These are phyloP conservation scores for Tangara arthus DNA, from an alignment of 2,797 vertebrate genomes.

Conservation along the genomic window DNA sequence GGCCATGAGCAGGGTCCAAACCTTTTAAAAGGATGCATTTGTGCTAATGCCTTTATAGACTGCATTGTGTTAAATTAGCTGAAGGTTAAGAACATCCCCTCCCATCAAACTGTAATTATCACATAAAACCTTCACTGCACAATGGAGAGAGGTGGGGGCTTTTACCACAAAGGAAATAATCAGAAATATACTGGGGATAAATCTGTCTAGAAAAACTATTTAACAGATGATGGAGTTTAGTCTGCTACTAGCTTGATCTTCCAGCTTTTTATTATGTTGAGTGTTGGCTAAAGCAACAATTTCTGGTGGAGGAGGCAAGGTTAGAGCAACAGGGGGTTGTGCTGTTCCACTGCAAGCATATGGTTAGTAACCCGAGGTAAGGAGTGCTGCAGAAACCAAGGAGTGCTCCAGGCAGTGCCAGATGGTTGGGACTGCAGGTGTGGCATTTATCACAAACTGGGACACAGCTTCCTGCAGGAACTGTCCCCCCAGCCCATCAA, in stretches of 20 bases:
- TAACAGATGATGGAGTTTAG: slow-evolving; percentile 39
- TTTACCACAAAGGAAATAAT: slow-evolving; percentile 21
- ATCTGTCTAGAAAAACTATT: slow-evolving; percentile 14
- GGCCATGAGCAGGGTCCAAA: background rate
- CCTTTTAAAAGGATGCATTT: background rate
- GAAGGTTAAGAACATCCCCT: slow-evolving; percentile 30
- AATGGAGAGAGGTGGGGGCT: background rate
- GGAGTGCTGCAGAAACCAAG: background rate
- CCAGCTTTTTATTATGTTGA: background rate
- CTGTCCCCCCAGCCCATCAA: background rate
- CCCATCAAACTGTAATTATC: slow-evolving; percentile 31
- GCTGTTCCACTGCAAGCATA: slow-evolving; percentile 22
- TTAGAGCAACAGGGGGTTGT: slow-evolving; percentile 1
- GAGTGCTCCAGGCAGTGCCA: background rate
- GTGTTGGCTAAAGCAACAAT: slow-evolving; percentile 29
- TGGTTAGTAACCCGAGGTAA: slow-evolving; percentile 48
- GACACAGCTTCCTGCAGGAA: background rate
- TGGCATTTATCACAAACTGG: background rate
- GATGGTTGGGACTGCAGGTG: background rate
- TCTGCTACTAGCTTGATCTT: slow-evolving; percentile 57
- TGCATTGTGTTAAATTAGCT: slow-evolving; percentile 14
- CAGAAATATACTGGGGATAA: slow-evolving; percentile 39
- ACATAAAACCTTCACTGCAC: background rate
- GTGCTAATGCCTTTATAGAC: background rate
- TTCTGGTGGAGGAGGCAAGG: slow-evolving; percentile 27